Evolutionary conservation across 2,113 vertebrate species (phyloP).

Genomic region (Platycercus adscitus): DNA sequence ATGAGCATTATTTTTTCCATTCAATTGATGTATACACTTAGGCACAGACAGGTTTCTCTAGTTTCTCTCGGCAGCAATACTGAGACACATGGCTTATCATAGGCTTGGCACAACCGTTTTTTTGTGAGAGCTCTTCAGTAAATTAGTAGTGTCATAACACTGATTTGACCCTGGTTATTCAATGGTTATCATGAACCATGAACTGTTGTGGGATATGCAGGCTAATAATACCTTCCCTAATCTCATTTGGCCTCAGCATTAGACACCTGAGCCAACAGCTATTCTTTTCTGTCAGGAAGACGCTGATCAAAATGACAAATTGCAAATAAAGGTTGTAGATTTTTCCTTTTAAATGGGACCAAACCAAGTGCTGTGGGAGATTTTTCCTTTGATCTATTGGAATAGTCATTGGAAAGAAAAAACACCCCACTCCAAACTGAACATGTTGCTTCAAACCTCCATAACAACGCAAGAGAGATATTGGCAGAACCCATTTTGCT

Average conservation of each 20-base stretch:
- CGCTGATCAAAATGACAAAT: slow-evolving; percentile 19
- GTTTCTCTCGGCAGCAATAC: background rate
- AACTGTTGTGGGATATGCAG: background rate
- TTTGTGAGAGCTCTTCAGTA: background rate
- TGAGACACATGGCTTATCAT: background rate
- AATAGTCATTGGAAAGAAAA: slow-evolving; percentile 17
- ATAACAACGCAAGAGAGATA: background rate
- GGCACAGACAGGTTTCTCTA: background rate
- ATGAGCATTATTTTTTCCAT: background rate
- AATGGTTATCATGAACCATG: background rate
- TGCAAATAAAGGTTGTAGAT: slow-evolving; percentile 33
- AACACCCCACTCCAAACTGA: background rate
- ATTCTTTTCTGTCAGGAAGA: slow-evolving; percentile 34
- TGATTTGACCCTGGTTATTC: background rate
- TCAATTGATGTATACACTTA: background rate
- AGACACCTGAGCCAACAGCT: background rate
- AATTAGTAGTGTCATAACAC: background rate
- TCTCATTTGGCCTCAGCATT: slow-evolving; percentile 1
- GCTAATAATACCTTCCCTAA: background rate
- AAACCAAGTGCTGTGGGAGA: background rate
- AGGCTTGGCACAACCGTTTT: background rate
- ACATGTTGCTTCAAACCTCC: background rate
- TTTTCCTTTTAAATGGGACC: slow-evolving; percentile 3
- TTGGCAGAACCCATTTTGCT: background rate
- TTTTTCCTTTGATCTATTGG: slow-evolving; percentile 29